These are phyloP conservation scores for Chymomyza procnemis DNA, from an alignment of 2,888 invertebrate genomes.

Conservation along the genomic window DNA sequence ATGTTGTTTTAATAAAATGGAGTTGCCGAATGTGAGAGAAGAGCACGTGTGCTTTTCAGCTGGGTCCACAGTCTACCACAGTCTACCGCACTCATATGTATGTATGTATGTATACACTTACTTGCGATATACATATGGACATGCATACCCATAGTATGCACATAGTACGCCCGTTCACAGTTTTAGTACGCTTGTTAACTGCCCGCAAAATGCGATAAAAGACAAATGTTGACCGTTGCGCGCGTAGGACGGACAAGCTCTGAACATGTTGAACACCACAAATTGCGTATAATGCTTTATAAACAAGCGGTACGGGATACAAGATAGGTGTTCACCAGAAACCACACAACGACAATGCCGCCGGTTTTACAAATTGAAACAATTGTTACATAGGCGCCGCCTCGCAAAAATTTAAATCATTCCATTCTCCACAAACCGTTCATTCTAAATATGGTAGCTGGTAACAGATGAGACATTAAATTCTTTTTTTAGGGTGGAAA, in stretches of 20 bases:
- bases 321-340: background rate
- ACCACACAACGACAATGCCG: slow-evolving; percentile 14
- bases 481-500: background rate
- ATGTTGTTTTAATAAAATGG: background rate
- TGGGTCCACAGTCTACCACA: background rate
- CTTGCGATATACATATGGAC: too few species aligned
- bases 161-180: background rate
- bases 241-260: slow-evolving; percentile 42
- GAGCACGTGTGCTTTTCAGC: background rate
- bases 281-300: slow-evolving; percentile 62
- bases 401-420: slow-evolving; percentile 12
- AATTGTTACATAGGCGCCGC: slow-evolving; percentile 25
- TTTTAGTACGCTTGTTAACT: slow-evolving; percentile 54
- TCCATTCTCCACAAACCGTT: slow-evolving; percentile 23
- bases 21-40: background rate
- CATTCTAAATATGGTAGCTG: slow-evolving; percentile 19
- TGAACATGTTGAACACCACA: slow-evolving; percentile 68
- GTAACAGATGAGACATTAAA: slow-evolving; percentile 43
- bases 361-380: slow-evolving; percentile 41
- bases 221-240: slow-evolving; percentile 54
- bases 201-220: slow-evolving; percentile 66
- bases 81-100: background rate
- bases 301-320: slow-evolving; percentile 4
- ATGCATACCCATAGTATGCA: too few species aligned
- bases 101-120: slow-evolving; percentile 26